phyloP scores from a whole-genome alignment of 2,113 vertebrate genomes.

The Microtus montanus region DNA sequence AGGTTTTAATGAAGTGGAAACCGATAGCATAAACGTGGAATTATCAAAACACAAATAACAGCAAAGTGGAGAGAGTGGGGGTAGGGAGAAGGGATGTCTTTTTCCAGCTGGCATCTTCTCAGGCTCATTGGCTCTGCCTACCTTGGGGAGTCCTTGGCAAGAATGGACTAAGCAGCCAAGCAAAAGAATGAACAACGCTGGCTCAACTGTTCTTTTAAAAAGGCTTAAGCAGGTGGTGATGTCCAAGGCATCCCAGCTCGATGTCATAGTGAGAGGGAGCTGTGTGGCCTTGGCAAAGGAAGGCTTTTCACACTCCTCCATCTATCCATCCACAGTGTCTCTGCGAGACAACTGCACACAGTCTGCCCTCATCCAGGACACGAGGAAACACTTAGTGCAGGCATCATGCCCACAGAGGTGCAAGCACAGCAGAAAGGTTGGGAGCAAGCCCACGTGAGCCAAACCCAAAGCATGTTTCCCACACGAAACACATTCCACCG shows the following conservation, averaged over 20 bases:
- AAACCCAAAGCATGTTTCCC: not conserved
- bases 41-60: constrained; percentile 71
- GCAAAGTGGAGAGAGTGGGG: not conserved
- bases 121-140: constrained; percentile 52
- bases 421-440: not conserved
- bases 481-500: not conserved
- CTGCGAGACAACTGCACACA: not conserved
- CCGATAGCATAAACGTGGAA: constrained; percentile 47
- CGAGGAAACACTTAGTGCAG: not conserved
- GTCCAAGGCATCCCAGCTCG: not conserved
- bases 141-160: constrained; percentile 67
- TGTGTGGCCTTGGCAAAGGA: not conserved
- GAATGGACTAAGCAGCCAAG: not conserved
- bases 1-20: constrained; percentile 31
- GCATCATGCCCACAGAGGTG: accelerated
- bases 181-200: constrained; percentile 43
- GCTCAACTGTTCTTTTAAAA: not conserved
- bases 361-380: not conserved
- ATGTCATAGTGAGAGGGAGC: not conserved
- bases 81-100: constrained; percentile 41
- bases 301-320: not conserved
- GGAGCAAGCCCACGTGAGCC: too few relatives aligned
- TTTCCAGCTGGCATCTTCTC: constrained; percentile 80
- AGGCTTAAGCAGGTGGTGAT: constrained; percentile 10
- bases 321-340: not conserved